These are phyloP conservation scores for Helicoverpa zea DNA, from an alignment of 1,140 invertebrate genomes.

Conservation along the genomic window DNA sequence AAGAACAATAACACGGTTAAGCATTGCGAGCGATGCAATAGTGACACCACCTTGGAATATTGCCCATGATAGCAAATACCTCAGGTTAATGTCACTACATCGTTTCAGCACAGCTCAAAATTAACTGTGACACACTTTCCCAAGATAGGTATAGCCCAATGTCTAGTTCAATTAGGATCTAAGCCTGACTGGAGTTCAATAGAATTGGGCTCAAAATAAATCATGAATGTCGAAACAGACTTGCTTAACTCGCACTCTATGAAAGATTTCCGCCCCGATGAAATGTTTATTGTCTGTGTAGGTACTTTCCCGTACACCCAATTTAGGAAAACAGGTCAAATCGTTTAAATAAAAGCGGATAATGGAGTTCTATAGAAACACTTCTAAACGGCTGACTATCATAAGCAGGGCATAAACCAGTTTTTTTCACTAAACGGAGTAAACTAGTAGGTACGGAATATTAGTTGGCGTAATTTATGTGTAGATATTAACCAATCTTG, in stretches of 20 bases:
- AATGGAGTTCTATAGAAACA: neutral
- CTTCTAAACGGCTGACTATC: neutral
- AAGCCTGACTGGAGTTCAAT: conserved; percentile 14
- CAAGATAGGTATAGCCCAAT: conserved; percentile 69
- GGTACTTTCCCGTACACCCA: conserved; percentile 5
- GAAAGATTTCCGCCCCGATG: conserved; percentile 41
- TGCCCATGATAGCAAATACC: conserved; percentile 58
- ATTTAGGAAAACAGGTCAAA: conserved; percentile 32
- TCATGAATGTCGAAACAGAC: conserved; percentile 32
- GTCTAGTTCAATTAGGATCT: conserved; percentile 75
- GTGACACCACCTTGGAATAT: conserved; percentile 58
- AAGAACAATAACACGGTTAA: conserved; percentile 36
- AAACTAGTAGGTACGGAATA: no score
- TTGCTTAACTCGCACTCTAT: neutral
- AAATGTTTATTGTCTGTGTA: conserved; percentile 38
- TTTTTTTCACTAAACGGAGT: no score
- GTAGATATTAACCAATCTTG: no score
- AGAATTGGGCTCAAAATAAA: conserved; percentile 39
- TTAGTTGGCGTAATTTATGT: no score
- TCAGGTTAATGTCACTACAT: conserved; percentile 49
- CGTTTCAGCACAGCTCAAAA: conserved; percentile 47
- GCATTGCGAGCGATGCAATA: conserved; percentile 18
- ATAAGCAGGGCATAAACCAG: neutral
- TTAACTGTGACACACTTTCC: conserved; percentile 67
- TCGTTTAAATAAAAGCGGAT: conserved; percentile 23